These are phyloP conservation scores for Macquaria australasica DNA, from an alignment of 2,113 vertebrate species.

Conservation along the genomic window DNA sequence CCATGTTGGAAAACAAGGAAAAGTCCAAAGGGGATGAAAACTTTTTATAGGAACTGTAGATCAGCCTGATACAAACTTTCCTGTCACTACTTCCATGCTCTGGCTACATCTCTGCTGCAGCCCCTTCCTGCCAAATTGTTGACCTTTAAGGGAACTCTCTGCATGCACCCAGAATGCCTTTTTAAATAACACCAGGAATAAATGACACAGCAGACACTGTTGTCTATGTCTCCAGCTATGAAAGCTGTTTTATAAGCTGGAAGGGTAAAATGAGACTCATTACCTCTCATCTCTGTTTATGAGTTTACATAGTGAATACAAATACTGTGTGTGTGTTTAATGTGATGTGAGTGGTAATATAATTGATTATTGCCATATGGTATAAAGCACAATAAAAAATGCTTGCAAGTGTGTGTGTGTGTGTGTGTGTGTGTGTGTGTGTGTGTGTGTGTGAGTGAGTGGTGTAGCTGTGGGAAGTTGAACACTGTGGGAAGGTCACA, in stretches of 20 bases:
- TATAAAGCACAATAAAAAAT: background rate
- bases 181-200: background rate
- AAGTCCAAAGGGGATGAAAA: background rate
- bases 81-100: background rate
- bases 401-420: background rate
- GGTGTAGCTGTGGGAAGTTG: slow-evolving; percentile 8
- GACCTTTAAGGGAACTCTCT: background rate
- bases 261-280: background rate
- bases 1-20: background rate
- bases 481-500: slow-evolving; percentile 48
- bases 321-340: slow-evolving; percentile 28
- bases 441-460: background rate
- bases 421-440: background rate
- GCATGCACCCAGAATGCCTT: background rate
- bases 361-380: slow-evolving; percentile 34
- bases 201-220: background rate
- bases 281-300: background rate
- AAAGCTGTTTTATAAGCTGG: background rate
- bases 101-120: background rate
- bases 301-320: slow-evolving; percentile 48
- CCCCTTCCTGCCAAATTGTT: background rate
- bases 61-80: background rate
- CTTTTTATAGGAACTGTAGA: background rate
- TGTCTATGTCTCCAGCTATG: background rate
- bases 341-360: slow-evolving; percentile 15